Conservation (phyloP, 1,140 invertebrate genomes). For the Bursaphelenchus mucronatus region DNA sequence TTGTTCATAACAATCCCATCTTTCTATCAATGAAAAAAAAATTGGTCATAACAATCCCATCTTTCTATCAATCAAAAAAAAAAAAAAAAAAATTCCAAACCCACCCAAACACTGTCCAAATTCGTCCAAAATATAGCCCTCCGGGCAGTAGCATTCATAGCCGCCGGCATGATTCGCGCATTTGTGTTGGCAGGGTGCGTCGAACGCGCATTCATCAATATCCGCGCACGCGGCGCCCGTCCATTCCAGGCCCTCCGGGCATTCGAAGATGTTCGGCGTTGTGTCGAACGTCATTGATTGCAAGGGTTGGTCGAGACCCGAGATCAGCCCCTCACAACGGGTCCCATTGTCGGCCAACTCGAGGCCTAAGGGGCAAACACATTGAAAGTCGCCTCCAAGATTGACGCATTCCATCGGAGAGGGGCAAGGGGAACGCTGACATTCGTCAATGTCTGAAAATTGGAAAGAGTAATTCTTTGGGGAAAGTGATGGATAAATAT, state of each 20-base stretch:
- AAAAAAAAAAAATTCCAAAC: too few species aligned
- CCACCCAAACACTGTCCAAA: slow-evolving; percentile 44
- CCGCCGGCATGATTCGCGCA: slow-evolving; percentile 45
- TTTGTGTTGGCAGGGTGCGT: slow-evolving; percentile 47
- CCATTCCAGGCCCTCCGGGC: slow-evolving; percentile 23
- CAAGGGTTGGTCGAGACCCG: slow-evolving; percentile 6
- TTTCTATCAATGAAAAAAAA: slow-evolving; percentile 12
- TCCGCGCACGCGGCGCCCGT: slow-evolving; percentile 26
- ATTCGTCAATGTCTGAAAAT: slow-evolving; percentile 37
- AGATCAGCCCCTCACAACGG: slow-evolving; percentile 21
- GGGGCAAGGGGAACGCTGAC: slow-evolving; percentile 21
- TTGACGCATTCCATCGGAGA: slow-evolving; percentile 41
- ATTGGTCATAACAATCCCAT: too few species aligned
- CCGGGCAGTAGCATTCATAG: slow-evolving; percentile 48
- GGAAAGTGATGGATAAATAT: not conserved
- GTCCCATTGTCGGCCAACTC: slow-evolving; percentile 28
- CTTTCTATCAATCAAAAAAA: too few species aligned
- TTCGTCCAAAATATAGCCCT: slow-evolving; percentile 46
- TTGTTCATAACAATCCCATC: too few species aligned
- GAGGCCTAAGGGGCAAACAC: slow-evolving; percentile 40
- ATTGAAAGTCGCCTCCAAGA: slow-evolving; percentile 33
- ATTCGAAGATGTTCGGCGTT: slow-evolving; percentile 26
- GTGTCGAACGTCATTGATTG: slow-evolving; percentile 30
- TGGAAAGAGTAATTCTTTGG: slow-evolving; percentile 1
- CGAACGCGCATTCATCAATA: slow-evolving; percentile 51